A percentile compares a stretch with the other conserved stretches of the same genome.
phyloP scores from a whole-genome alignment of 2,113 vertebrate species.

The Neodon shergylaensis region DNA sequence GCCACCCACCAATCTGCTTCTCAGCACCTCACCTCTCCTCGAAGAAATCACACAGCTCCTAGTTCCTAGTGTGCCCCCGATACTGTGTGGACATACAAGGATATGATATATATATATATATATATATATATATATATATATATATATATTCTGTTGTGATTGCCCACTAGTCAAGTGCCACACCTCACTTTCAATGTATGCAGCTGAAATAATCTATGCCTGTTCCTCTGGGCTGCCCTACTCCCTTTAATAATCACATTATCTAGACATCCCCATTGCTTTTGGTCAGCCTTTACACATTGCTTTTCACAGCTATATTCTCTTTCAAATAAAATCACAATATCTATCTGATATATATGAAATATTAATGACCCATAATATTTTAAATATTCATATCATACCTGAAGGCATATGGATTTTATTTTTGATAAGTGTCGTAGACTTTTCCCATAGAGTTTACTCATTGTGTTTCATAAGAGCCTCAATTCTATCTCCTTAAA shows the following conservation, averaged over 20 bases:
- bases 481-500: not conserved
- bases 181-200: not conserved
- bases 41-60: not conserved
- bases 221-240: not conserved
- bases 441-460: not conserved
- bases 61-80: not conserved
- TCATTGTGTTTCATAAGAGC: not conserved
- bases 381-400: not conserved
- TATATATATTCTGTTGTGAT: not conserved
- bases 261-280: not conserved
- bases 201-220: not conserved
- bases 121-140: too few relatives aligned
- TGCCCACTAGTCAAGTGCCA: not conserved
- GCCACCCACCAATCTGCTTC: not conserved
- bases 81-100: not conserved
- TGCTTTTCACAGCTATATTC: not conserved
- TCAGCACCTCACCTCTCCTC: not conserved
- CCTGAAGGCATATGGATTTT: not conserved
- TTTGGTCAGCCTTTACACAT: not conserved
- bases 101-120: too few relatives aligned
- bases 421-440: constrained; percentile 6
- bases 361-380: not conserved
- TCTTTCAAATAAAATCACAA: not conserved
- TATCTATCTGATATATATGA: not conserved
- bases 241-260: constrained; percentile 23